Evolutionary conservation across 2,797 vertebrate genomes (phyloP), one percentile per base, ranked within the genome.

Genomic region (Geotrypetes seraphini): DNA sequence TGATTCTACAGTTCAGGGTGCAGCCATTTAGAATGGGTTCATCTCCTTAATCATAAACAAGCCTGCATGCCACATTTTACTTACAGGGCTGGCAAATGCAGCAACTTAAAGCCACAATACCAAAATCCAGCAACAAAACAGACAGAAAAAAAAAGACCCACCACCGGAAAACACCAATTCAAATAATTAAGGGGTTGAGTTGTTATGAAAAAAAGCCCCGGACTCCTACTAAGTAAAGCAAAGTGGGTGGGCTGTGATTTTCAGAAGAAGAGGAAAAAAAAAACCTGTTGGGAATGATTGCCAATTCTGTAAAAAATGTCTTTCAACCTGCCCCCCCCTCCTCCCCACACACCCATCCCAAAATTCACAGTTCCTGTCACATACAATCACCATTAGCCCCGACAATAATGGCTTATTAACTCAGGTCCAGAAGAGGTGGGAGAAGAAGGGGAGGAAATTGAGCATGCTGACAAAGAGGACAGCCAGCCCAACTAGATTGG

Each of bases 351-450:
- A 42, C 25, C 27, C 36, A 22, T 8, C 47, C 69, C 57, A 36
- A 35, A 58, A 45, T 56, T 71, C 55, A 50, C 56, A 57, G 55
- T 47, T 59, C 44, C 58, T 57, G 50, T 58, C 66, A 57, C 5
- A 22, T 14, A 36, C 46, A 33, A 63, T 58, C 53, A 36, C 36
- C 36, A 25, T 58, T 55, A 60, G 47, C 33, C 38, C 43, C 30
- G 56, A 34, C 41, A 22, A 36, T 61, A 51, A 53, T 25, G 50
- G 33, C 5, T 27, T 30, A 25, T 43, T 53, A 36, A 32, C 42
- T 43, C 40, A 22, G 18, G 12, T 17, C 9, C 27, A 37, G 31
- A 19, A 2, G 30, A 40, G 10, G 7, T 12, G 10, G 6, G n/a
- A 3, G 7, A 17, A 31, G 12, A 20, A 22, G n/a, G 15, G 10